Percentiles rank a stretch among this genome's conserved stretches.
Conservation (phyloP, 2,888 invertebrate genomes). For the Ischnus inquisitorius region DNA sequence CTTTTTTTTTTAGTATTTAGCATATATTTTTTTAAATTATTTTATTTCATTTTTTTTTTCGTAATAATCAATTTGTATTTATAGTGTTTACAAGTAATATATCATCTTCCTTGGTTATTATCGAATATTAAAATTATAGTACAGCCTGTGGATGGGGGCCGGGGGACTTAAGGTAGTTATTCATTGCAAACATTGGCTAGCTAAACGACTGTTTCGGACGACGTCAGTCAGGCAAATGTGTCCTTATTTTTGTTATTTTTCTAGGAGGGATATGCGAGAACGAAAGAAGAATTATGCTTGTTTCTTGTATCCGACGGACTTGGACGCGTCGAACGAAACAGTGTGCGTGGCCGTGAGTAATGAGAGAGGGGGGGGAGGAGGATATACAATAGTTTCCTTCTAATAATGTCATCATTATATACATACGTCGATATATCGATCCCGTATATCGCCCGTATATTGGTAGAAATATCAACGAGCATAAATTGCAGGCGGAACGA, state of each 20-base stretch:
- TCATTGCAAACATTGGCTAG: slow-evolving; percentile 79
- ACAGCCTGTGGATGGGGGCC: slow-evolving; percentile 77
- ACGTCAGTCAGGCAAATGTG: slow-evolving; percentile 49
- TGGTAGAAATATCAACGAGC: slow-evolving; percentile 73
- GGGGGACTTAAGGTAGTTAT: slow-evolving; percentile 77
- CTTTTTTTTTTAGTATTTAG: slow-evolving; percentile 34
- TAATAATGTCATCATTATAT: slow-evolving; percentile 75
- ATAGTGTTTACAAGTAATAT: slow-evolving; percentile 81
- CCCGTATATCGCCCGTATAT: slow-evolving; percentile 61
- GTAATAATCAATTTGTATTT: slow-evolving; percentile 80
- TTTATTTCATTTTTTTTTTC: slow-evolving; percentile 72
- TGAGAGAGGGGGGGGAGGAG: slow-evolving; percentile 58
- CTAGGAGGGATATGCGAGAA: not conserved
- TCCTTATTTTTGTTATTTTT: slow-evolving; percentile 42
- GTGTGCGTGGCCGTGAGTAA: slow-evolving; percentile 75
- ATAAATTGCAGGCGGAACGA: slow-evolving; percentile 70
- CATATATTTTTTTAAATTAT: slow-evolving; percentile 67
- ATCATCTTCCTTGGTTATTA: slow-evolving; percentile 77
- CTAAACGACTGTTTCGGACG: slow-evolving; percentile 76
- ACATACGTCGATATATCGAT: slow-evolving; percentile 70
- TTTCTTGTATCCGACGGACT: slow-evolving; percentile 38
- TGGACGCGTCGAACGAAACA: slow-evolving; percentile 75
- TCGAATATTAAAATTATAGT: slow-evolving; percentile 83
- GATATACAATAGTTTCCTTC: slow-evolving; percentile 78
- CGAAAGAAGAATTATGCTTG: not conserved